A percentile compares a stretch with the other conserved stretches of the same genome.
Evolutionary conservation across 2,888 invertebrate genomes (phyloP).

Genomic region (Melitaea athalia): DNA sequence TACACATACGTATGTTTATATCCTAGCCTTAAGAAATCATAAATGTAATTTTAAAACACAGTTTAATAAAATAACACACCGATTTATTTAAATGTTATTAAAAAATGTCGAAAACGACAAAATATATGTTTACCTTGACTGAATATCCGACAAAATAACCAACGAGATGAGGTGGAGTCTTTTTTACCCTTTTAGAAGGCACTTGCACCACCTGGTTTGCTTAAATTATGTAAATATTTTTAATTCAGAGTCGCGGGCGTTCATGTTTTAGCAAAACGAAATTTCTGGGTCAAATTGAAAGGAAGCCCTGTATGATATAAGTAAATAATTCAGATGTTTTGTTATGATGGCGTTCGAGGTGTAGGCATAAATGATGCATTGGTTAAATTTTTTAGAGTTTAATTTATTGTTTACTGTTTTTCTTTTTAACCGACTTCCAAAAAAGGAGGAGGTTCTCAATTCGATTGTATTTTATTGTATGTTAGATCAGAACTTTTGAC

Average conservation of each 20-base stretch:
- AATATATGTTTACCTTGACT: slow-evolving; percentile 35
- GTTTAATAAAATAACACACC: no score
- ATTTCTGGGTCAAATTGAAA: slow-evolving; percentile 37
- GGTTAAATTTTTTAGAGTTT: neutral
- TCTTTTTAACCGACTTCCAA: no score
- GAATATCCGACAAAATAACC: slow-evolving; percentile 35
- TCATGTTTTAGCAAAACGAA: slow-evolving; percentile 37
- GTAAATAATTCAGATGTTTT: slow-evolving; percentile 34
- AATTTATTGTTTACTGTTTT: neutral
- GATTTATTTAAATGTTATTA: no score
- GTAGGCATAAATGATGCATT: neutral
- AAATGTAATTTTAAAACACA: no score
- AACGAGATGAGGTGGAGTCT: slow-evolving; percentile 40
- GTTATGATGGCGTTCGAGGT: slow-evolving; percentile 7
- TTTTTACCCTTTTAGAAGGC: slow-evolving; percentile 46
- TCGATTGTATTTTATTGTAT: no score
- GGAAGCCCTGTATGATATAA: slow-evolving; percentile 33
- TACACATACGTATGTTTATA: no score
- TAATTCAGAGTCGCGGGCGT: slow-evolving; percentile 40
- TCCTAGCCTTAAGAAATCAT: no score
- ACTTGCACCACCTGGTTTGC: slow-evolving; percentile 44
- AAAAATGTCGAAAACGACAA: slow-evolving; percentile 15
- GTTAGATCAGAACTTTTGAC: no score
- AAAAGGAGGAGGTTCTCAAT: no score
- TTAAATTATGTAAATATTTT: slow-evolving; percentile 49